Conservation (phyloP, 64 coral and sea anemone genomes). For the Pocillopora damicornis region DNA sequence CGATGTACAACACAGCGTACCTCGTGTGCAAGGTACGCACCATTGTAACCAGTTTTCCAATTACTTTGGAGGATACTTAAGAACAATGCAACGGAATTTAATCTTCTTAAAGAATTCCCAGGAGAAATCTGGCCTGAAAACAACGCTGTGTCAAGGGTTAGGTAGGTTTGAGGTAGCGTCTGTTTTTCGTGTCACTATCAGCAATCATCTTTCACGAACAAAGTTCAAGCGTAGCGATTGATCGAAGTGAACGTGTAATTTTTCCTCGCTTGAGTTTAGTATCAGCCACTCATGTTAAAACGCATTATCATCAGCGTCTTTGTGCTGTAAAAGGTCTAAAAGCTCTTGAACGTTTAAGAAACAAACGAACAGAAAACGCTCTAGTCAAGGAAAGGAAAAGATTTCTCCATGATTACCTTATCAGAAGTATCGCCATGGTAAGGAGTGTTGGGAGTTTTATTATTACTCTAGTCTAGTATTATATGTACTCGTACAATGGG, state of each 20-base stretch:
- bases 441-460: neutral
- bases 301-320: neutral
- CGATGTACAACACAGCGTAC: neutral
- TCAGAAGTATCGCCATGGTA: conserved; percentile 7
- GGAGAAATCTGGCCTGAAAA: neutral
- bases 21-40: neutral
- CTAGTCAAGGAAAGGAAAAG: neutral
- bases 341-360: neutral
- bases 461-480: neutral
- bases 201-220: neutral
- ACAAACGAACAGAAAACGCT: neutral
- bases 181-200: neutral
- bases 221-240: neutral
- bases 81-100: conserved; percentile 17
- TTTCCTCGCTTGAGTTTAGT: neutral
- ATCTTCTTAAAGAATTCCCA: conserved; percentile 5
- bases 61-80: neutral
- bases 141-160: conserved; percentile 1
- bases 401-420: neutral
- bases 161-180: neutral
- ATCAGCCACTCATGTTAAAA: neutral
- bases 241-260: neutral
- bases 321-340: neutral
- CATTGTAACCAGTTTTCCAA: neutral
- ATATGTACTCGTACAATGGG: neutral